Evolutionary conservation across 1,140 invertebrate genomes (phyloP), one percentile per base, ranked within the genome.

Genomic region (Dufourea novaeangliae): DNA sequence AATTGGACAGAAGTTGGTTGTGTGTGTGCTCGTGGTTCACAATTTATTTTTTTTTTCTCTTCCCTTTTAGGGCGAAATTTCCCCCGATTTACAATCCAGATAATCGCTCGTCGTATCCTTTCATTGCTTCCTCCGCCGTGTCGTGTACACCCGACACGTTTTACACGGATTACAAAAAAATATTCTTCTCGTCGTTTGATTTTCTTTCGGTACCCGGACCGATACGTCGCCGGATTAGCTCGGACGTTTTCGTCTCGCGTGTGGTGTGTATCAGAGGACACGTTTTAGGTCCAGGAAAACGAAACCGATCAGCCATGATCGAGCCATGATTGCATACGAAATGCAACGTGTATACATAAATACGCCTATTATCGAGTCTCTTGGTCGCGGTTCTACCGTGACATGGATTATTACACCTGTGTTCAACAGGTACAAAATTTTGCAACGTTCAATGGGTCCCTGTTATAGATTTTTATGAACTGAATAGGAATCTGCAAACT

Each of bases 1-100:
- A 91, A 90, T 89, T 91, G 90, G 90, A 91, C 90, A 90, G 90
- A 88, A 90, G 87, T 89, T 90, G 32, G 46, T 68, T 80, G 32
- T 61, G n/a, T 71, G 78, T 80, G 22, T n/a, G n/a, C n/a, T n/a
- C n/a, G n/a, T 82, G 68, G 78, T 88, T 88, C 84, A 86, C 80
- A 86, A 87, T 89, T 88, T n/a, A n/a, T n/a, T n/a, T n/a, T n/a
- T n/a, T n/a, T n/a, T n/a, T n/a, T n/a, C n/a, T n/a, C n/a, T n/a
- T n/a, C n/a, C n/a, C n/a, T n/a, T n/a, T n/a, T 90, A 7, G 87
- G 88, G 87, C 87, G 88, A 90, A 84, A 87, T 81, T 81, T 46
- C 10, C 11, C 32, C 14, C 34, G 82, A 76, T 87, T n/a, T 82
- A 57, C 69, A 86, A 85, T 59, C 86, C 86, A n/a, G n/a, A n/a